These are phyloP conservation scores for Aphidius gifuensis DNA, from an alignment of 1,140 invertebrate species.

Conservation along the genomic window DNA sequence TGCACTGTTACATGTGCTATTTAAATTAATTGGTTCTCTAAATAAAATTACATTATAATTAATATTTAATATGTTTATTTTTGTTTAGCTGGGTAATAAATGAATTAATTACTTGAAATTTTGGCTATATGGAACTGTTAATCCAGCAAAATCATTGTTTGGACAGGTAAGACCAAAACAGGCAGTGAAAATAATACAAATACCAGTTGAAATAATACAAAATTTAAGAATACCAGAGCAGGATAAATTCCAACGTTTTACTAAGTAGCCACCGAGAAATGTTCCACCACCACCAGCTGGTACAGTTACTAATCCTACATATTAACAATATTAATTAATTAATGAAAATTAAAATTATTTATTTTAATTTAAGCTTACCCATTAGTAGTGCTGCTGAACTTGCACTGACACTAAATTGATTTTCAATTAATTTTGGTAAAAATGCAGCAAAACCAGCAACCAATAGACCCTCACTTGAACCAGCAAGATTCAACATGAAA, in stretches of 20 bases:
- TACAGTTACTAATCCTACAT: conserved; percentile 65
- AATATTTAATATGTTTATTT: neutral
- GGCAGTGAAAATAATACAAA: conserved; percentile 62
- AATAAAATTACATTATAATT: conserved; percentile 21
- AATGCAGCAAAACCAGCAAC: conserved; percentile 80
- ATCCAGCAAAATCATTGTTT: conserved; percentile 70
- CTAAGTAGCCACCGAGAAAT: conserved; percentile 75
- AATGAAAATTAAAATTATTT: neutral
- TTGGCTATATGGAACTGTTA: conserved; percentile 61
- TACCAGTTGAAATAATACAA: conserved; percentile 62
- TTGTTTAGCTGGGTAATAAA: conserved; percentile 9
- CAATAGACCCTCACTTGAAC: conserved; percentile 73
- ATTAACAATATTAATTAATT: conserved; percentile 3
- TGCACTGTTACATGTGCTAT: conserved; percentile 61
- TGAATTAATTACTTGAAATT: conserved; percentile 43
- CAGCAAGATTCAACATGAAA: conserved; percentile 75
- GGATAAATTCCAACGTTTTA: conserved; percentile 69
- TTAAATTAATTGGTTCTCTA: conserved; percentile 42
- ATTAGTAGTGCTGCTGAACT: conserved; percentile 71
- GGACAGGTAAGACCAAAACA: conserved; percentile 74
- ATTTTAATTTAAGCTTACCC: conserved; percentile 56
- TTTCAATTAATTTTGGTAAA: conserved; percentile 79
- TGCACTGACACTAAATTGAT: conserved; percentile 75
- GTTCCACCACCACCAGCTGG: conserved; percentile 75
- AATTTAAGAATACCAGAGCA: conserved; percentile 75